Base-by-base conservation (phyloP, 2,888 invertebrate genomes). In the Lasioglossum malachurum region DNA sequence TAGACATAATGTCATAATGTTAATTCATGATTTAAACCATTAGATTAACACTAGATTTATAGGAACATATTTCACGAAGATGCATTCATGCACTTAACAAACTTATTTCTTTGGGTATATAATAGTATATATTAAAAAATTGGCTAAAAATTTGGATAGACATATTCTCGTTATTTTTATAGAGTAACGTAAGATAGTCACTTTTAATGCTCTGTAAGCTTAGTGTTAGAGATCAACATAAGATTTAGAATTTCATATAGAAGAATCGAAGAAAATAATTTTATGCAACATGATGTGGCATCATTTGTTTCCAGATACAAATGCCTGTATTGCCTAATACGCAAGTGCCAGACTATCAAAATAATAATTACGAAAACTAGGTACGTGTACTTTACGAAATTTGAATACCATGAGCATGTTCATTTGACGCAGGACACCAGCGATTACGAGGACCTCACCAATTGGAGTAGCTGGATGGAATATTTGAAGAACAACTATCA, bases 241-340 rank as follows among this genome's bases (percentile, higher is more conserved):
- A 38, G 41, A 27, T 44, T 46, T 31, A 41, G 23, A 5, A 53
- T 64, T 77, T 44, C 16, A 16, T 60, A 35, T 75, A 75, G 71
- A 85, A 78, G 72, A 84, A 78, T 81, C 76, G 60, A 83, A 73
- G 14, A 35, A 35, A 35, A 35, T 35, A 35, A 35, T 35, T 35
- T 35, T 35, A 35, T 35, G 4, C 35, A 35, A 35, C 35, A 35
- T 35, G 35, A 35, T 35, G n/a, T 35, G n/a, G 78, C 84, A 77
- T 91, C 81, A 82, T 93, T 90, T 93, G 88, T 88, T 95, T 94
- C 88, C 95, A 94, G 95, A 95, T 95, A 88, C 92, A 94, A 94
- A 94, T 94, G 91, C 94, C 95, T 88, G 88, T 89, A 86, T 88
- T 92, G 85, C 81, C 90, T 90, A 91, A 89, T 84, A 87, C 82